Percentiles rank a stretch among this genome's conserved stretches.
phyloP scores from a whole-genome alignment of 2,888 invertebrate genomes.

The Halictus quadricinctus region DNA sequence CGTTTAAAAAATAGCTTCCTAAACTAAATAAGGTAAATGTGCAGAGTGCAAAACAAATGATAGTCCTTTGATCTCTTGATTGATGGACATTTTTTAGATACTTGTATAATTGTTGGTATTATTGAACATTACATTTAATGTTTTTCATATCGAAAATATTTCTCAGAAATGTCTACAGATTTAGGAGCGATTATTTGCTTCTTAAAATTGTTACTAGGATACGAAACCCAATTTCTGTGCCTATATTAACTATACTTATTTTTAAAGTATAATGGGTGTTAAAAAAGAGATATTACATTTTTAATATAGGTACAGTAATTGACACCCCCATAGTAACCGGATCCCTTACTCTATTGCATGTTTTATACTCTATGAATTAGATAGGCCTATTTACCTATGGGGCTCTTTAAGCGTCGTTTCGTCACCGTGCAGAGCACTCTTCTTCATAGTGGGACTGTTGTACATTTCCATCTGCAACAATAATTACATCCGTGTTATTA shows the following conservation, averaged over 20 bases:
- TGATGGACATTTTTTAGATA: background rate
- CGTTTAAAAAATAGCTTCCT: background rate
- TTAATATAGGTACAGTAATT: no score
- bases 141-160: background rate
- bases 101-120: background rate
- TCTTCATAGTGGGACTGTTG: slow-evolving; percentile 73
- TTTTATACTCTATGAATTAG: background rate
- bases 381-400: slow-evolving; percentile 72
- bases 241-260: no score
- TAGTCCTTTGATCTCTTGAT: background rate
- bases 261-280: no score
- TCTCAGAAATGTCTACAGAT: background rate
- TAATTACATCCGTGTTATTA: background rate
- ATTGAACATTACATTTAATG: background rate
- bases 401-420: slow-evolving; percentile 76
- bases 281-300: no score
- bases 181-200: background rate
- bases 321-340: no score
- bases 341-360: background rate
- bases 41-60: background rate
- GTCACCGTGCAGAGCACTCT: slow-evolving; percentile 69
- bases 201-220: background rate
- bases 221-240: no score
- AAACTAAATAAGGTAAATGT: background rate
- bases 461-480: slow-evolving; percentile 80